These are phyloP conservation scores for Spicauda simplicius DNA, from an alignment of 2,888 invertebrate species.

Conservation along the genomic window DNA sequence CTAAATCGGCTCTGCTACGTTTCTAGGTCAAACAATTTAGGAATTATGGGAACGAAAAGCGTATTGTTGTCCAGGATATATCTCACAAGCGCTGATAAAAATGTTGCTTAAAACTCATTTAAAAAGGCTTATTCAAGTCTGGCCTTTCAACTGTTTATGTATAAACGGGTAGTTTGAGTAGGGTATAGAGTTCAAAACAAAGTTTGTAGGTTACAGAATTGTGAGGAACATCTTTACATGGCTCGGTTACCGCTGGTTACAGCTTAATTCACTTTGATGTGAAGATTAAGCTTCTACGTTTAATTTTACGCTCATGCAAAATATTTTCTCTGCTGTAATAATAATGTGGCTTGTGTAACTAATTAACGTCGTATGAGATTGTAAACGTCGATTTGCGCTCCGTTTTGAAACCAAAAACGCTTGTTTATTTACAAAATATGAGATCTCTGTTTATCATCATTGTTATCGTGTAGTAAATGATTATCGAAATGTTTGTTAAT, in stretches of 20 bases:
- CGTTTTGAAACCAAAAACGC: no score
- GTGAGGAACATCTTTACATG: neutral
- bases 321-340: neutral
- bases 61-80: no score
- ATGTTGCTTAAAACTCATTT: neutral
- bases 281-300: slow-evolving; percentile 4
- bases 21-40: no score
- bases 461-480: no score
- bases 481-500: no score
- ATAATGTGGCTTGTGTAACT: neutral
- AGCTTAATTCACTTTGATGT: slow-evolving; percentile 1
- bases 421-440: no score
- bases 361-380: neutral
- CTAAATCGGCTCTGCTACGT: no score
- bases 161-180: neutral
- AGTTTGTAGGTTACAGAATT: neutral
- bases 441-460: no score
- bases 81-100: no score
- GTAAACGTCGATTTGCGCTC: no score
- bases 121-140: neutral
- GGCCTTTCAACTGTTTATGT: no score
- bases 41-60: no score
- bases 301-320: neutral
- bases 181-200: neutral
- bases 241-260: neutral